A percentile compares a stretch with the other conserved stretches of the same genome.
These are phyloP conservation scores for Vidua chalybeata DNA, from an alignment of 2,113 vertebrate species.

Conservation along the genomic window DNA sequence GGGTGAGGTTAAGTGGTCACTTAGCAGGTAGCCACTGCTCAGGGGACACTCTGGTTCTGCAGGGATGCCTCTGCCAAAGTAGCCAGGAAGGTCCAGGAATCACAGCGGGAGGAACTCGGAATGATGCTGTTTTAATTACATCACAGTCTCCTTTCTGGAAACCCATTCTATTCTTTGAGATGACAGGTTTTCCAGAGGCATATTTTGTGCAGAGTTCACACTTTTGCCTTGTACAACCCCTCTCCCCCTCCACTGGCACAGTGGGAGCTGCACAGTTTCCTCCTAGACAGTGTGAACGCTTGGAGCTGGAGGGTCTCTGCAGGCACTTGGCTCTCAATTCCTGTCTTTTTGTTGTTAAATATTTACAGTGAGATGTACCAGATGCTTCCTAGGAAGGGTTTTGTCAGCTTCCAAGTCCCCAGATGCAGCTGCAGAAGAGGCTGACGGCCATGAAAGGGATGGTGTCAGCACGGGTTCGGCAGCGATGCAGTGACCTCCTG, in stretches of 20 bases:
- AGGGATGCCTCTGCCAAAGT: background rate
- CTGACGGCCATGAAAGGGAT: background rate
- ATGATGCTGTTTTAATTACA: background rate
- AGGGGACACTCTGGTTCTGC: background rate
- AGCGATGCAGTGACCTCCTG: background rate
- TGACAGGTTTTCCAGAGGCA: background rate
- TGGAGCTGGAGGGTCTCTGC: background rate
- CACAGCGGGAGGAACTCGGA: rapidly evolving
- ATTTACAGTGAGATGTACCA: conserved; percentile 36
- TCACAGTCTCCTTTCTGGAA: background rate
- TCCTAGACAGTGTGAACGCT: rapidly evolving
- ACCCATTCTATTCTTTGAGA: background rate
- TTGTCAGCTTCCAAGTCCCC: conserved; percentile 44
- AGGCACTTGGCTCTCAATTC: background rate
- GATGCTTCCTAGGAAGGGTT: conserved; percentile 43
- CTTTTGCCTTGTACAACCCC: background rate
- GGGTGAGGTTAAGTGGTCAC: rapidly evolving
- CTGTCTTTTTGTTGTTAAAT: background rate
- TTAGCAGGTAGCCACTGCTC: background rate
- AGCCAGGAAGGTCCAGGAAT: background rate
- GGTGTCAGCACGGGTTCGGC: background rate
- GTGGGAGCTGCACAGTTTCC: background rate
- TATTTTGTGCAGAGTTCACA: background rate
- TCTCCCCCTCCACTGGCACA: background rate
- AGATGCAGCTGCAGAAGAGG: conserved; percentile 9